phyloP scores from a whole-genome alignment of 2,797 vertebrate species.

The Tapera naevia region DNA sequence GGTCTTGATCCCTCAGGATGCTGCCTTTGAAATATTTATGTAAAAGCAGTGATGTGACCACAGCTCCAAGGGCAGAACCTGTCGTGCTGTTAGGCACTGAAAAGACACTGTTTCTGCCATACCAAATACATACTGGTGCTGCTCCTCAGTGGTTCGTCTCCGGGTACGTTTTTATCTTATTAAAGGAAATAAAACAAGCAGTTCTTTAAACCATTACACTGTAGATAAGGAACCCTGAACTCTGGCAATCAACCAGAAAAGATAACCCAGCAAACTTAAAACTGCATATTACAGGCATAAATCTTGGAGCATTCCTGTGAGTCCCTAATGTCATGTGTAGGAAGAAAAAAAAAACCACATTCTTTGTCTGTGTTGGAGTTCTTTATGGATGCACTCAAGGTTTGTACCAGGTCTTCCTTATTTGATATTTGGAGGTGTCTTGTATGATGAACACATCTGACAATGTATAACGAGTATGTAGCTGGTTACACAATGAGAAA shows the following conservation, averaged over 20 bases:
- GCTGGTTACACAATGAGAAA: background rate
- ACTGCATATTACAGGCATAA: background rate
- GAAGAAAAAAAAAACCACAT: background rate
- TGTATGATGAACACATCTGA: background rate
- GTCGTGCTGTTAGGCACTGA: rapidly evolving
- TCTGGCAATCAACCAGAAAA: background rate
- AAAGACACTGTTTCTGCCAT: background rate
- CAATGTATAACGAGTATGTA: rapidly evolving
- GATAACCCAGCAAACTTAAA: background rate
- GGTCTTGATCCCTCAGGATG: background rate
- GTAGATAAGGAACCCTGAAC: background rate
- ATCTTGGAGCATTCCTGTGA: background rate
- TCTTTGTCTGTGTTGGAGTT: background rate
- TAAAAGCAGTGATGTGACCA: background rate
- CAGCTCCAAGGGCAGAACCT: background rate
- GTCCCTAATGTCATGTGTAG: background rate
- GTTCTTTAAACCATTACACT: background rate
- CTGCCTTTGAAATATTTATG: background rate
- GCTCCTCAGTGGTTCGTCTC: background rate
- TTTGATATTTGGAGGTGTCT: background rate
- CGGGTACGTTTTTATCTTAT: background rate
- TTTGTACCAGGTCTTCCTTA: background rate
- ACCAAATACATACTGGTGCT: background rate
- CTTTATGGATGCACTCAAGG: background rate
- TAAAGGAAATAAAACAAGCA: background rate